Evolutionary conservation across 2,113 vertebrate species (phyloP).

Genomic region (Gallinago media): DNA sequence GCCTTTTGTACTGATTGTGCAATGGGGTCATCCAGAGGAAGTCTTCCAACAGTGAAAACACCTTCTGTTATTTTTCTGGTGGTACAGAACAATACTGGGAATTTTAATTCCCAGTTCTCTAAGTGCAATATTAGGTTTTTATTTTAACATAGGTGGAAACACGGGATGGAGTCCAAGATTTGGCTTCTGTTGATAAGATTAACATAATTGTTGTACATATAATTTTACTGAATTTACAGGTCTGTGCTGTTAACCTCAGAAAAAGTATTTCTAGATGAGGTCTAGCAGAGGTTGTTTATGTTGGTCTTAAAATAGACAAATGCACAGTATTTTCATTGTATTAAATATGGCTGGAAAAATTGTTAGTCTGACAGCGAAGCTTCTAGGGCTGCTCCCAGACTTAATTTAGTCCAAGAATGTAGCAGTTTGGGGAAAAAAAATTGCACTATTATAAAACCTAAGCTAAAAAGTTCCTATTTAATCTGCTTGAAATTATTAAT

Average conservation of each 20-base stretch:
- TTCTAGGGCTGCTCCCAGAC: not conserved
- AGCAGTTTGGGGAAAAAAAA: not conserved
- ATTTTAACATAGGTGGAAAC: not conserved
- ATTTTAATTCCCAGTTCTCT: not conserved
- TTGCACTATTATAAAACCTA: not conserved
- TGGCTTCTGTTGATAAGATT: not conserved
- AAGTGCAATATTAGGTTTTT: not conserved
- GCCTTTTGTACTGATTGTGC: not conserved
- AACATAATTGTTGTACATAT: not conserved
- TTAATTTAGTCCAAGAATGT: not conserved
- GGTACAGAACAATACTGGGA: not conserved
- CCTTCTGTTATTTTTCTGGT: not conserved
- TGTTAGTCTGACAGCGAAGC: not conserved
- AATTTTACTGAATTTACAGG: not conserved
- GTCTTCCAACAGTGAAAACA: not conserved
- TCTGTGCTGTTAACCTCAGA: not conserved
- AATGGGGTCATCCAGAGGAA: not conserved
- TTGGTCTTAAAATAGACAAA: not conserved
- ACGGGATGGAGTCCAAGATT: not conserved
- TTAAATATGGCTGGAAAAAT: not conserved
- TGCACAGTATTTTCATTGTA: not conserved
- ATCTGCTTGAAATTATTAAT: not conserved
- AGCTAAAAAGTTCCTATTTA: not conserved
- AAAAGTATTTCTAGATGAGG: not conserved
- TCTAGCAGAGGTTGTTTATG: not conserved